A percentile compares a stretch with the other conserved stretches of the same genome.
Evolutionary conservation across 2,888 invertebrate genomes (phyloP).

Genomic region (Philonicus albiceps): DNA sequence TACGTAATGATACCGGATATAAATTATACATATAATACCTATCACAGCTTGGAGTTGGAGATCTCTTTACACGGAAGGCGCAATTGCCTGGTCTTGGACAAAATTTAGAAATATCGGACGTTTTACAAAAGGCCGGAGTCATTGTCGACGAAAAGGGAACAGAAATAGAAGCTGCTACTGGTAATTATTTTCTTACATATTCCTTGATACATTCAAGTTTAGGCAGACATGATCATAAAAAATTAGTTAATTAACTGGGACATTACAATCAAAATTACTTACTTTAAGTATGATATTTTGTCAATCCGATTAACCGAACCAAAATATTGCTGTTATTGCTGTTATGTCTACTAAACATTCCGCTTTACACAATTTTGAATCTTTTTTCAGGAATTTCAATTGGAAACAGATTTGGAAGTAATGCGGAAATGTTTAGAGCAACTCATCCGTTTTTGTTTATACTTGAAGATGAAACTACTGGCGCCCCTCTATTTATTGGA

Average conservation of each 20-base stretch:
- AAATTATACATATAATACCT: background rate
- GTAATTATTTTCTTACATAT: background rate
- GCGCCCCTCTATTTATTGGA: background rate
- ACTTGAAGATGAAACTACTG: slow-evolving; percentile 9
- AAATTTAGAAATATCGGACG: background rate
- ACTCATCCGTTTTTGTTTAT: background rate
- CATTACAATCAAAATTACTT: too few relatives aligned
- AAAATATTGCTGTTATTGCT: too few relatives aligned
- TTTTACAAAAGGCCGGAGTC: slow-evolving; percentile 10
- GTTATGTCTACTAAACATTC: too few relatives aligned
- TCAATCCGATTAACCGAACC: too few relatives aligned
- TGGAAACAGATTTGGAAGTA: background rate
- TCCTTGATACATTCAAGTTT: background rate
- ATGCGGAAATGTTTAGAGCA: background rate
- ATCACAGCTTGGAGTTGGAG: background rate
- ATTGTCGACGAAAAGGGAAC: background rate
- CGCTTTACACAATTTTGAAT: too few relatives aligned
- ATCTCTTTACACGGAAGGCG: background rate
- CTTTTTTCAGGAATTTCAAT: background rate
- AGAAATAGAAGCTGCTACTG: background rate
- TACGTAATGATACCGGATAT: background rate
- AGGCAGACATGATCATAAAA: background rate
- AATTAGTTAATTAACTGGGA: too few relatives aligned
- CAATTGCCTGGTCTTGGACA: background rate
- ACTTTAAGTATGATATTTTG: too few relatives aligned